Percentiles rank a stretch among this genome's conserved stretches.
phyloP scores from a whole-genome alignment of 2,113 vertebrate genomes.

The Onychostoma macrolepis region DNA sequence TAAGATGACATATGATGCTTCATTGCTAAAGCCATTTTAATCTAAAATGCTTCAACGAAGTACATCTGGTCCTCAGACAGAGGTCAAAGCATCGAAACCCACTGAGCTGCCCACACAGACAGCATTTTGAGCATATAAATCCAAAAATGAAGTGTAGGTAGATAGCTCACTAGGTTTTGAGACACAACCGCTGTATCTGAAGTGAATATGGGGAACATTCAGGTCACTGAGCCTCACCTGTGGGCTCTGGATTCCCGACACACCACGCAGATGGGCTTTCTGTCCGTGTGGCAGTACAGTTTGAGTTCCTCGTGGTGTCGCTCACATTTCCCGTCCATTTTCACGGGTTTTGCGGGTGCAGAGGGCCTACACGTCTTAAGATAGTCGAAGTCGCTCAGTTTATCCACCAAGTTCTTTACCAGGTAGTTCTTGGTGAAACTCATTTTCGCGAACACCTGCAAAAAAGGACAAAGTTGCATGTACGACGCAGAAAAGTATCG shows the following conservation, averaged over 20 bases:
- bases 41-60: neutral
- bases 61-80: neutral
- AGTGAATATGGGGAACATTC: neutral
- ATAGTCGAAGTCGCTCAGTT: constrained; percentile 74
- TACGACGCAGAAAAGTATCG: neutral
- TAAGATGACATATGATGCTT: neutral
- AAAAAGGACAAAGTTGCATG: neutral
- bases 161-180: neutral
- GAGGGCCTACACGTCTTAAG: constrained; percentile 63
- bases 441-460: constrained; percentile 76
- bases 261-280: constrained; percentile 77
- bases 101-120: neutral
- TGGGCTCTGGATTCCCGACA: constrained; percentile 78
- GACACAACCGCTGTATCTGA: neutral
- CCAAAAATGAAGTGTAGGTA: neutral
- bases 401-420: constrained; percentile 78
- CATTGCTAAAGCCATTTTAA: neutral
- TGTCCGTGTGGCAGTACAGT: constrained; percentile 76
- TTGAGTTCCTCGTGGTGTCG: constrained; percentile 78
- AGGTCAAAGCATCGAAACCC: neutral
- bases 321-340: constrained; percentile 72
- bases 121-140: neutral
- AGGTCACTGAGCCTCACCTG: constrained; percentile 63
- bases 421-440: constrained; percentile 80
- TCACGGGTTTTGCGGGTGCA: constrained; percentile 61